Conservation (phyloP, 1,140 invertebrate species). For the Zeugodacus cucurbitae region DNA sequence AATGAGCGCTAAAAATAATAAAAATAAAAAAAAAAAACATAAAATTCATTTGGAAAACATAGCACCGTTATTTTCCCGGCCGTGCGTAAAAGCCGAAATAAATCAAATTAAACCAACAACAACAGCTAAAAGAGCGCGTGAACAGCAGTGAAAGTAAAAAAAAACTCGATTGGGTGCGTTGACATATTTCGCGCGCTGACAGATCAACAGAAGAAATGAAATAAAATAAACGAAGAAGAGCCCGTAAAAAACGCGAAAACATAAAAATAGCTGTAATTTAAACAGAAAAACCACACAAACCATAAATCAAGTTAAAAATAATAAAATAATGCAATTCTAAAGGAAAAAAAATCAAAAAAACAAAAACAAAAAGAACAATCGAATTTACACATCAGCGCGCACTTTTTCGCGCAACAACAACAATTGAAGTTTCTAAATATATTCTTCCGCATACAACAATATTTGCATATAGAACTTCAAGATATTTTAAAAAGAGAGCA, state of each 20-base stretch:
- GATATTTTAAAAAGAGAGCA: too few species aligned
- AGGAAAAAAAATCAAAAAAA: not conserved
- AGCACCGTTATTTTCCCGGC: not conserved
- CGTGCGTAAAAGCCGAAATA: not conserved
- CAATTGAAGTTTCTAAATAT: slow-evolving; percentile 5
- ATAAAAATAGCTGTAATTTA: not conserved
- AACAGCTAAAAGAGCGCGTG: not conserved
- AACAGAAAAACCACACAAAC: not conserved
- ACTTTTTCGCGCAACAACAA: not conserved
- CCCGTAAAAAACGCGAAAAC: not conserved
- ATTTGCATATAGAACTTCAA: too few species aligned
- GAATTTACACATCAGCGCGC: slow-evolving; percentile 17
- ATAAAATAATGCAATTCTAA: not conserved
- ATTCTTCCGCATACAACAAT: not conserved
- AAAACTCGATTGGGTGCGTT: not conserved
- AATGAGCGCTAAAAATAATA: too few species aligned
- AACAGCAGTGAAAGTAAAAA: not conserved
- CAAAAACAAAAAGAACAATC: not conserved
- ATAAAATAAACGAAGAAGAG: not conserved
- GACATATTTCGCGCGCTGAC: slow-evolving; percentile 7
- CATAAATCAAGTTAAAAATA: not conserved
- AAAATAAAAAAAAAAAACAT: not conserved
- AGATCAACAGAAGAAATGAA: not conserved
- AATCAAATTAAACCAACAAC: not conserved
- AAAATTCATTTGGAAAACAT: not conserved